Evolutionary conservation across 2,113 vertebrate genomes (phyloP).

Genomic region (Hypocryptadius cinnamomeus): DNA sequence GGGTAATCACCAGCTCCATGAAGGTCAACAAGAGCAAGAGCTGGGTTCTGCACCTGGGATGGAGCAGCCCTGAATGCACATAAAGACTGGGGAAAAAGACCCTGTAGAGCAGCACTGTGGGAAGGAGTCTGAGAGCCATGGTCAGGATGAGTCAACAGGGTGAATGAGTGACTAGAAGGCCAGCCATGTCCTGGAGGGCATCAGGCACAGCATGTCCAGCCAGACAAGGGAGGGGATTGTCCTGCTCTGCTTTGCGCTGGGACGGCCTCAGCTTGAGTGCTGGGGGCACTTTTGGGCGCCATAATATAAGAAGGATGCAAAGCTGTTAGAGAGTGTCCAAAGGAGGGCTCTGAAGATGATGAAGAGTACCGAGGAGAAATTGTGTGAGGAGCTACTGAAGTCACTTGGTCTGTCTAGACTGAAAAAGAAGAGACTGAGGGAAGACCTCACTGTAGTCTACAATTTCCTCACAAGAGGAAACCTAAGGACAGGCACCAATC

Average conservation of each 20-base stretch:
- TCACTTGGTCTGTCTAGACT: neutral
- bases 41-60: neutral
- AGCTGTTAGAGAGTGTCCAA: neutral
- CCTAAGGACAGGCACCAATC: too few species aligned
- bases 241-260: accelerated
- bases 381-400: accelerated
- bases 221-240: neutral
- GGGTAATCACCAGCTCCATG: neutral
- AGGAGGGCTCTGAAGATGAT: neutral
- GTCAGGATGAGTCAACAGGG: neutral
- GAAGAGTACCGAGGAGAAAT: neutral
- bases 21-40: neutral
- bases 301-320: too few species aligned
- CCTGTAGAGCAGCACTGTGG: neutral
- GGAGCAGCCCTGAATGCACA: neutral
- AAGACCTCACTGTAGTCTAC: neutral
- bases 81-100: too few species aligned
- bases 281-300: neutral
- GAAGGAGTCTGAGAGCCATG: too few species aligned
- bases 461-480: neutral
- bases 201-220: neutral
- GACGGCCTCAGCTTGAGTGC: accelerated
- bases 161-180: neutral
- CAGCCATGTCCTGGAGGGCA: accelerated
- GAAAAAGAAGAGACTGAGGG: neutral